Percentiles rank a stretch among this genome's conserved stretches.
Conservation (phyloP, 1,140 invertebrate genomes). For the Camponotus vicinus region DNA sequence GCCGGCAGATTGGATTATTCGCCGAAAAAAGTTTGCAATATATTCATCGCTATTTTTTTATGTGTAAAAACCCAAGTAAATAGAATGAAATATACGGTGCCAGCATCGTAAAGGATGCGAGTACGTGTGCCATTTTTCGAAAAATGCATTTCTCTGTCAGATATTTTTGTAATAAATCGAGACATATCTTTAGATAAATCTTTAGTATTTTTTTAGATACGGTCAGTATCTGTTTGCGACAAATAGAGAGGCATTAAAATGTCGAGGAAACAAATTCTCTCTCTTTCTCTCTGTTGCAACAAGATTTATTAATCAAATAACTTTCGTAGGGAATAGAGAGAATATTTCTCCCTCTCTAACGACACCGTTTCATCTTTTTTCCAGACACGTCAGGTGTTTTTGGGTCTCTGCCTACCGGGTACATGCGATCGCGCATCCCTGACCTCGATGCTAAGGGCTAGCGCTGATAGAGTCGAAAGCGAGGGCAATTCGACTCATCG, state of each 20-base stretch:
- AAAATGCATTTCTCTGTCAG: not conserved
- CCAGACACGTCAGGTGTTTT: conserved; percentile 89
- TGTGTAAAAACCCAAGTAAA: not conserved
- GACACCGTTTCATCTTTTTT: conserved; percentile 74
- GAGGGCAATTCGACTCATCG: conserved; percentile 83
- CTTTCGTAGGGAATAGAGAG: not conserved
- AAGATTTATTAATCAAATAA: conserved; percentile 27
- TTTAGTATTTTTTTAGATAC: not conserved
- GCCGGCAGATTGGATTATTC: not conserved
- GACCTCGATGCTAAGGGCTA: conserved; percentile 86
- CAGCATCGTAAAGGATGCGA: not conserved
- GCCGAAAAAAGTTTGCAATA: conserved; percentile 1
- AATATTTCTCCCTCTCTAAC: not conserved
- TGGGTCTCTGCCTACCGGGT: conserved; percentile 91
- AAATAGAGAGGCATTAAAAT: not conserved
- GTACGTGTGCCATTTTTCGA: not conserved
- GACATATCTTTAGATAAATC: not conserved
- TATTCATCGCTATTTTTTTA: not conserved
- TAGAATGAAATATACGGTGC: not conserved
- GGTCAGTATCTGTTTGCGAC: not conserved
- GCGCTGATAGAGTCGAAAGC: conserved; percentile 85
- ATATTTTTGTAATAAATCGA: not conserved
- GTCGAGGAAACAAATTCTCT: not conserved
- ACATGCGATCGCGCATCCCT: conserved; percentile 89
- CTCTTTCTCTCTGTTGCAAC: no score